Evolutionary conservation across 2,113 vertebrate genomes (phyloP).

Genomic region (Gymnogyps californianus): DNA sequence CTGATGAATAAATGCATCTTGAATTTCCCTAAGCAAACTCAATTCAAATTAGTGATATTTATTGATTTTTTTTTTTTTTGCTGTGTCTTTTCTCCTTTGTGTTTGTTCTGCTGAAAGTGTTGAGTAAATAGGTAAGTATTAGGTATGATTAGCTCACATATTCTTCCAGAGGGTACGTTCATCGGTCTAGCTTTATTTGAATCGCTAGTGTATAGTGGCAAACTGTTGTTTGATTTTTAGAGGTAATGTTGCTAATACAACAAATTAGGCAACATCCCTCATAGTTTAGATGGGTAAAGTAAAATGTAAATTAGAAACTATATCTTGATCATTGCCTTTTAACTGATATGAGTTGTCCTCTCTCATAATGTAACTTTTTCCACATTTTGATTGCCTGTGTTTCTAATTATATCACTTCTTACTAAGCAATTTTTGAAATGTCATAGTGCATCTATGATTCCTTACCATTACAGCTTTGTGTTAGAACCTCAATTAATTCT

Average conservation of each 20-base stretch:
- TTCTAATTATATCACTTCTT: neutral
- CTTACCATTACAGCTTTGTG: neutral
- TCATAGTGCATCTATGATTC: neutral
- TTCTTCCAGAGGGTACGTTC: neutral
- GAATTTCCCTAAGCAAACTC: neutral
- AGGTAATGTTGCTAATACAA: neutral
- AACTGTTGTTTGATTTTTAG: neutral
- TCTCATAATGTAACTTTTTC: neutral
- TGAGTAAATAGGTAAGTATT: neutral
- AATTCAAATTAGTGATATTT: slow-evolving; percentile 1
- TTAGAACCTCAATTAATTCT: neutral
- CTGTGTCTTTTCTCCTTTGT: neutral
- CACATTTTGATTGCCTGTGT: neutral
- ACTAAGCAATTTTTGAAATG: neutral
- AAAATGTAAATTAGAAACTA: neutral
- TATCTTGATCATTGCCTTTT: neutral
- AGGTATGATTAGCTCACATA: neutral
- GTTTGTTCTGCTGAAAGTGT: neutral
- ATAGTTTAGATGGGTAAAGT: neutral
- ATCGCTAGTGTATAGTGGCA: neutral
- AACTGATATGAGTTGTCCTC: neutral
- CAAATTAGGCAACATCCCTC: neutral
- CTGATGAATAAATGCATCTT: neutral
- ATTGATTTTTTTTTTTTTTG: neutral
- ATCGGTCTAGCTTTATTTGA: neutral